Evolutionary conservation across 2,888 invertebrate species (phyloP).

Genomic region (Platycheirus rosarum): DNA sequence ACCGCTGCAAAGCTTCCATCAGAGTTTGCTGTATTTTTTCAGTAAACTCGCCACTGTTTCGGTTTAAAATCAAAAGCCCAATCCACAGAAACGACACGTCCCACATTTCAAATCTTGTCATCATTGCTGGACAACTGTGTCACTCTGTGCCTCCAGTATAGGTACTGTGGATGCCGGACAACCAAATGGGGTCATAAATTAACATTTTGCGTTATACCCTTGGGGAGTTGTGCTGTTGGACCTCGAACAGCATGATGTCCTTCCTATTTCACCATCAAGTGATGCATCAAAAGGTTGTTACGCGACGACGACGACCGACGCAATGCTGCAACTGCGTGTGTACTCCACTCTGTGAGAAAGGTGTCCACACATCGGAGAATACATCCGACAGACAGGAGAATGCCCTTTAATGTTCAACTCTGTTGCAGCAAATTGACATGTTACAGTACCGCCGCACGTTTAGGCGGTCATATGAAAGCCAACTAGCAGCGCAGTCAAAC

Average conservation of each 20-base stretch:
- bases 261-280: constrained; percentile 38
- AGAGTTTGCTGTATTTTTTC: background rate
- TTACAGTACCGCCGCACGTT: constrained; percentile 54
- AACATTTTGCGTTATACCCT: constrained; percentile 51
- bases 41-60: constrained; percentile 35
- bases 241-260: constrained; percentile 28
- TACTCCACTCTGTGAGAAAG: constrained; percentile 40
- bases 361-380: constrained; percentile 65
- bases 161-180: constrained; percentile 23
- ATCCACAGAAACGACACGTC: constrained; percentile 39
- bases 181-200: constrained; percentile 71
- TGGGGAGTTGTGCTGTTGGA: constrained; percentile 16
- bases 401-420: constrained; percentile 72
- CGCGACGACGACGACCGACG: constrained; percentile 5
- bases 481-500: constrained; percentile 31
- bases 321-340: background rate
- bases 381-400: constrained; percentile 71
- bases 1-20: background rate
- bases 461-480: constrained; percentile 52
- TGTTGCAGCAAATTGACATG: constrained; percentile 70
- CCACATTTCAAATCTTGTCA: constrained; percentile 73
- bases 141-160: constrained; percentile 39
- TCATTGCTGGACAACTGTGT: constrained; percentile 62
- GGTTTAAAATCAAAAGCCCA: constrained; percentile 67
- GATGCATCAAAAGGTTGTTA: constrained; percentile 37